Base-by-base conservation (phyloP, 2,797 vertebrate genomes). In the Syndactyla subalaris region DNA sequence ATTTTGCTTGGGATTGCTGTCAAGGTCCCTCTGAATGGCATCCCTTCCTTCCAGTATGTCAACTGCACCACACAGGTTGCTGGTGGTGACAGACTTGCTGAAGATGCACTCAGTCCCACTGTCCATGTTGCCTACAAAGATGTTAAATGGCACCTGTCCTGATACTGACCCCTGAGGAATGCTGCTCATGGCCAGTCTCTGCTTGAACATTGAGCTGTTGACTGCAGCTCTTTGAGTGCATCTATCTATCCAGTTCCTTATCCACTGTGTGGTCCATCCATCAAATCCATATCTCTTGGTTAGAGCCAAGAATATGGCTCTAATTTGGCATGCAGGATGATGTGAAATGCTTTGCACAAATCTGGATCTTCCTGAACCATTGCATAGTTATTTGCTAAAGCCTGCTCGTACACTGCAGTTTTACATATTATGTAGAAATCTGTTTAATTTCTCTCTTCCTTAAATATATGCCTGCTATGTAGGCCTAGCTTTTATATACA, bases 151-250 rank as follows among this genome's bases (percentile, higher is more conserved):
- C 8, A 22, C n/a, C 20, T 49, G 11, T n/a, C 49, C 48, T 45
- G 29, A 12, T 57, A 14, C 29, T 63, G 70, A 51, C 6, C 22
- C 24, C 43, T 32, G 70, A 32, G 29, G 48, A 57, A 32, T 32
- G 34, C 14, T 68, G 21, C 49, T 80, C 0, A 0, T 74, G 24
- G 62, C 29, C 29, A 11, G 32, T 57, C 36, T 73, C 20, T 57
- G 23, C 54, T 29, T 29, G 22, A 58, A 65, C 22, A 32, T 8
- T 51, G 30, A 81, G 32, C 22, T 7, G 1, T 52, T 76, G 30
- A 58, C 38, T 24, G 32, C 21, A 52, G 3, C 7, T 45, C n/a
- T 21, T 38, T 39, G 27, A 48, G 41, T 58, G 21, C 5, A 5
- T 43, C 30, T 29, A 4, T 48, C 8, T 27, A 13, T 48, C 27